Evolutionary conservation across 2,888 invertebrate genomes (phyloP).

Genomic region (Eupithecia tripunctaria): DNA sequence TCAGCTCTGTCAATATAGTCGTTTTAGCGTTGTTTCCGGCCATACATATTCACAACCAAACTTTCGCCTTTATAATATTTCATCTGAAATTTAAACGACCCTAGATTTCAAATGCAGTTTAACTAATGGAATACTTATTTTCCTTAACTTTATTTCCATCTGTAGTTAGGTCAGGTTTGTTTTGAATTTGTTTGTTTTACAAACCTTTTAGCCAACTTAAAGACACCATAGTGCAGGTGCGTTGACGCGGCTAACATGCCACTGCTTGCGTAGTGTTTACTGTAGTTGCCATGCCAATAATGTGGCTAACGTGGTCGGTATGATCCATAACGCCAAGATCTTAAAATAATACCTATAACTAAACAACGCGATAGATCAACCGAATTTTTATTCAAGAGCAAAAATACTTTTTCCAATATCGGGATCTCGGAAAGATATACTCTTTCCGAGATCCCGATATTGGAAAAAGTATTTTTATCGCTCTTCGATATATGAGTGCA

Average conservation of each 20-base stretch:
- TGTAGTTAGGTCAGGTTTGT: background rate
- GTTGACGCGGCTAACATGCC: slow-evolving; percentile 57
- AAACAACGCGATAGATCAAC: background rate
- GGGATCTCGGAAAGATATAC: too few relatives aligned
- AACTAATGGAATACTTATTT: background rate
- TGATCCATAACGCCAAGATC: background rate
- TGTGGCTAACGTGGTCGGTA: background rate
- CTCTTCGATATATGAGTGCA: too few relatives aligned
- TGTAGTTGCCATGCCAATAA: background rate
- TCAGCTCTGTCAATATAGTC: too few relatives aligned
- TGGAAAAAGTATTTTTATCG: too few relatives aligned
- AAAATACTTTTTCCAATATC: too few relatives aligned
- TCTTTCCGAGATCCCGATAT: too few relatives aligned
- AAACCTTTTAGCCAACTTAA: background rate
- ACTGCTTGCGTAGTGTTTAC: slow-evolving; percentile 30
- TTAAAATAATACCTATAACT: background rate
- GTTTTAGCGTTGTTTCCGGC: too few relatives aligned
- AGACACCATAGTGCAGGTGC: slow-evolving; percentile 51
- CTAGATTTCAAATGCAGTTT: background rate
- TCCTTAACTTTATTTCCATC: background rate
- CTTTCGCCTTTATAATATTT: too few relatives aligned
- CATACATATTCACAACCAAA: too few relatives aligned
- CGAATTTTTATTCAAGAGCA: too few relatives aligned
- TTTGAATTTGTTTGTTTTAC: background rate
- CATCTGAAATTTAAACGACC: background rate